Evolutionary conservation across 2,797 vertebrate genomes (phyloP), one percentile per base, ranked within the genome.

Genomic region (Danio jaintianensis): DNA sequence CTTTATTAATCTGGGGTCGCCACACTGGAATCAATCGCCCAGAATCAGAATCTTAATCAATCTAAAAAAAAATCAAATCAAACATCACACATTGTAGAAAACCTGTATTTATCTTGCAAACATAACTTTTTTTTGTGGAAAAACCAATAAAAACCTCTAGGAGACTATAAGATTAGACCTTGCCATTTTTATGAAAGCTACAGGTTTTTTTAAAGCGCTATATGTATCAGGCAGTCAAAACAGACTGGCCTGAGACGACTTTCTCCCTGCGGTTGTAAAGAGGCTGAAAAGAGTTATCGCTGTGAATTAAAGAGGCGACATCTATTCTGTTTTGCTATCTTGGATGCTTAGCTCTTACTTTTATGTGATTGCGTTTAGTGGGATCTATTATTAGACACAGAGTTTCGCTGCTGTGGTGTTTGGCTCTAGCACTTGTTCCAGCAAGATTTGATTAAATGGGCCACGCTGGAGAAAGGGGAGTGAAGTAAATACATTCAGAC

Each of bases 401-500:
- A 20, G 12, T 48, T 50, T 52, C 50, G 73, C 47, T 63, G 73
- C n/a, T 0, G 4, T n/a, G 2, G n/a, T 2, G 7, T n/a, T 63
- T 38, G 18, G 7, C 47, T 75, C 71, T 71, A 62, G 29, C 72
- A 40, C 72, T 62, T 52, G 58, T 11, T 52, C 47, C 52, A 1
- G 8, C 13, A 10, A 58, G 52, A 29, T 67, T 78, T 59, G 22
- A 78, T 58, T 58, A 52, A 70, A 78, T 69, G 40, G 43, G 22
- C 22, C 11, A 16, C 12, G 36, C 22, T 50, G 66, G n/a, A 61
- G 18, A 22, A 22, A 42, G 29, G 29, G 64, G 15, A 50, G 22
- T 15, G n/a, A 69, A 61, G 53, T 61, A 70, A 79, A 62, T 79
- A 52, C 56, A 29, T 29, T 79, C 18, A 70, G 66, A 52, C 36